These are phyloP conservation scores for Trialeurodes vaporariorum DNA, from an alignment of 1,140 invertebrate genomes.

Conservation along the genomic window DNA sequence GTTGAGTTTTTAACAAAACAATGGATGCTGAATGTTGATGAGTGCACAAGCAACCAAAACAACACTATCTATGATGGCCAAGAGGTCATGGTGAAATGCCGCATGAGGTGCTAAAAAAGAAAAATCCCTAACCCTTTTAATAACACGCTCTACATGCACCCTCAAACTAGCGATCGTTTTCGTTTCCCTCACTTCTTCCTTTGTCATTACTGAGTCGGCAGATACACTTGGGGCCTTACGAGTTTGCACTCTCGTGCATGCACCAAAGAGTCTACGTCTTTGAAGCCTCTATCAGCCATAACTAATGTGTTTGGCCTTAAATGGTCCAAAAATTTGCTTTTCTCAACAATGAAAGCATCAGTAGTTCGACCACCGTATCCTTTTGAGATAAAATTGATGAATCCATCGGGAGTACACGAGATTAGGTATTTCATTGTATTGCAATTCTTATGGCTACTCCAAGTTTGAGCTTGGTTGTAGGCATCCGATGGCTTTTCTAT, in stretches of 20 bases:
- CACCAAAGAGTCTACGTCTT: conserved; percentile 29
- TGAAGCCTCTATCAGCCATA: conserved; percentile 34
- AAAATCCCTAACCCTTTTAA: conserved; percentile 33
- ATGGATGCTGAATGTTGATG: conserved; percentile 27
- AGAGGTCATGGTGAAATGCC: conserved; percentile 24
- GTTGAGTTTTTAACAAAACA: too few relatives aligned
- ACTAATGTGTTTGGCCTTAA: conserved; percentile 22
- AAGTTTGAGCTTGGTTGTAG: conserved; percentile 23
- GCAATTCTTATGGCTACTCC: conserved; percentile 26
- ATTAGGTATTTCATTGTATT: conserved; percentile 36
- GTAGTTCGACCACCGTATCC: conserved; percentile 32
- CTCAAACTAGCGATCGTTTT: conserved; percentile 34
- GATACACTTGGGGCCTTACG: conserved; percentile 33
- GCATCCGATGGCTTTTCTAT: conserved; percentile 22
- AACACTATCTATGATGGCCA: conserved; percentile 28
- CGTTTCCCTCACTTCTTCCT: conserved; percentile 29
- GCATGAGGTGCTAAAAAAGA: conserved; percentile 32
- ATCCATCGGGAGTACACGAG: conserved; percentile 33
- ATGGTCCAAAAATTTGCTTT: conserved; percentile 28
- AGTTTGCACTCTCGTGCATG: conserved; percentile 25
- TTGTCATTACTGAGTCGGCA: conserved; percentile 20
- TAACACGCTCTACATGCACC: conserved; percentile 34
- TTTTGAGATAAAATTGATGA: conserved; percentile 35
- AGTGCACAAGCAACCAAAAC: conserved; percentile 27
- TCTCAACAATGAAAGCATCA: conserved; percentile 31